phyloP scores from a whole-genome alignment of 2,888 invertebrate species.

The Villa cingulata region DNA sequence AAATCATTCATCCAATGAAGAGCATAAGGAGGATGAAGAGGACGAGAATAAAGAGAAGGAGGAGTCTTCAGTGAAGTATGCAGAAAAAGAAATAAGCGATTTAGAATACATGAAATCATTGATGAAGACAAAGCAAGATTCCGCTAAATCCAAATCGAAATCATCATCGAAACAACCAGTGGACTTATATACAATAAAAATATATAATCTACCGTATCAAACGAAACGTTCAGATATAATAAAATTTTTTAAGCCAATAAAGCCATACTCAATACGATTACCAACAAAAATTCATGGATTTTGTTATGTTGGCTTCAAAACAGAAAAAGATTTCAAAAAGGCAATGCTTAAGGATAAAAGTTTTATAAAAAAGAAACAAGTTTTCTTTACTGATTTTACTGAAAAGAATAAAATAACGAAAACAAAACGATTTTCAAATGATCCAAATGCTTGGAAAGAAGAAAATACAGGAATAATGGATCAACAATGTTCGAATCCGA shows the following conservation, averaged over 20 bases:
- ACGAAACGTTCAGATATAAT: slow-evolving; percentile 72
- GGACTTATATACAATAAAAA: slow-evolving; percentile 51
- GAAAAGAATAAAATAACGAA: slow-evolving; percentile 34
- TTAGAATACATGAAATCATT: slow-evolving; percentile 65
- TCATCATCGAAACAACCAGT: slow-evolving; percentile 31
- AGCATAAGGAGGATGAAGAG: slow-evolving; percentile 28
- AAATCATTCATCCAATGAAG: slow-evolving; percentile 28
- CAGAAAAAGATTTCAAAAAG: slow-evolving; percentile 62
- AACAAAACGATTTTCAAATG: slow-evolving; percentile 13
- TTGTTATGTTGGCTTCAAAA: slow-evolving; percentile 82
- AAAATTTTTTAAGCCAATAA: slow-evolving; percentile 70
- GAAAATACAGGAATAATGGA: slow-evolving; percentile 13
- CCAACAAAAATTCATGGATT: slow-evolving; percentile 68
- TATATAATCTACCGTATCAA: slow-evolving; percentile 63
- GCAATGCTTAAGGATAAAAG: slow-evolving; percentile 74
- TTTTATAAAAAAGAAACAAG: slow-evolving; percentile 59
- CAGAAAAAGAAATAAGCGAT: slow-evolving; percentile 62
- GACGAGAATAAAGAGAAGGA: slow-evolving; percentile 21
- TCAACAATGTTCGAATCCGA: slow-evolving; percentile 28
- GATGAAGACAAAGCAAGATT: slow-evolving; percentile 33
- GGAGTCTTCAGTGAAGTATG: slow-evolving; percentile 39
- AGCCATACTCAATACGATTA: slow-evolving; percentile 63
- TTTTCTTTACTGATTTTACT: slow-evolving; percentile 42
- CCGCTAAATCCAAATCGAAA: slow-evolving; percentile 23
- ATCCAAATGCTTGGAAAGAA: background rate